Evolutionary conservation across 2,888 invertebrate species (phyloP).

Genomic region (Miltochrista miniata): DNA sequence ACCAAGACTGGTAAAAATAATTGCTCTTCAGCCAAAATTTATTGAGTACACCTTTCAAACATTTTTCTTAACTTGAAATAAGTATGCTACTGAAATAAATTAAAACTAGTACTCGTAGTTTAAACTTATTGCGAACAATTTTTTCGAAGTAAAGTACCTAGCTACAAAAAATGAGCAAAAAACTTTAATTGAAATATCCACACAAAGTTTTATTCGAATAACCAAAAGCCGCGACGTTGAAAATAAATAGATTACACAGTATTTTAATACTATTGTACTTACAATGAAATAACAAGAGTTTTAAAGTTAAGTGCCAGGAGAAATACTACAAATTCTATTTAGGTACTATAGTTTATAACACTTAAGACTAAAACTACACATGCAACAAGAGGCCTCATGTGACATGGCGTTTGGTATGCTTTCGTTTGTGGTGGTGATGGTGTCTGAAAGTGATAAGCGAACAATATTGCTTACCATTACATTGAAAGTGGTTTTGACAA

Average conservation of each 20-base stretch:
- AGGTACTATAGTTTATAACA: slow-evolving; percentile 18
- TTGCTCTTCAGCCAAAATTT: too few species aligned
- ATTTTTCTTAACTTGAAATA: neutral
- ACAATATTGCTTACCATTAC: slow-evolving; percentile 52
- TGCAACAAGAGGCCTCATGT: slow-evolving; percentile 44
- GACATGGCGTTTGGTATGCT: slow-evolving; percentile 69
- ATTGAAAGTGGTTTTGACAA: too few species aligned
- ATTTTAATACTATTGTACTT: slow-evolving; percentile 1
- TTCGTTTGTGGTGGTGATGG: slow-evolving; percentile 69
- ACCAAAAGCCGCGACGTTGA: slow-evolving; percentile 13
- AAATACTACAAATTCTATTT: slow-evolving; percentile 17
- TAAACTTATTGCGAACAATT: too few species aligned
- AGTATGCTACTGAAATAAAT: too few species aligned
- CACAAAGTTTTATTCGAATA: neutral
- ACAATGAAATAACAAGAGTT: slow-evolving; percentile 7
- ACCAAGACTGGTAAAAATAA: too few species aligned
- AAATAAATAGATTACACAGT: slow-evolving; percentile 3
- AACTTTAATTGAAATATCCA: neutral
- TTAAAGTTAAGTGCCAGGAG: slow-evolving; percentile 30
- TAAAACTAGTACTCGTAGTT: too few species aligned
- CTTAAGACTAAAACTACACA: slow-evolving; percentile 22
- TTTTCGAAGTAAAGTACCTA: neutral
- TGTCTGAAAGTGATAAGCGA: slow-evolving; percentile 70
- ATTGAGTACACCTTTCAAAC: too few species aligned
- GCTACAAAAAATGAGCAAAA: too few species aligned